phyloP scores from a whole-genome alignment of 2,888 invertebrate species.

The Tanaodytes sp. region DNA sequence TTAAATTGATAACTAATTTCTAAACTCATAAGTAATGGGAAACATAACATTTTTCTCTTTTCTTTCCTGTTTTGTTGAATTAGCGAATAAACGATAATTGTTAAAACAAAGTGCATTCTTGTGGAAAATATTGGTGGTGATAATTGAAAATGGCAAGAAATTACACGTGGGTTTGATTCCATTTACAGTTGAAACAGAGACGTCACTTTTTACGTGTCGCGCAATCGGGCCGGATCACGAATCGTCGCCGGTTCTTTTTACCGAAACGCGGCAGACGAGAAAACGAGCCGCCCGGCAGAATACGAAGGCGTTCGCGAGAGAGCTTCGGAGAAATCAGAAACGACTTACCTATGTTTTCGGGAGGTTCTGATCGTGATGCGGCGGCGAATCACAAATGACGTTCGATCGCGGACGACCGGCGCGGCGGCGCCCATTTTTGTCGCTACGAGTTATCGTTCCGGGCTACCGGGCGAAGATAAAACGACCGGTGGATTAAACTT shows the following conservation, averaged over 20 bases:
- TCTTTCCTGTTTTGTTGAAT: no score
- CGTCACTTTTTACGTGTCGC: slow-evolving; percentile 55
- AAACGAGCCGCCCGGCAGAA: slow-evolving; percentile 48
- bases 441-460: slow-evolving; percentile 29
- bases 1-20: no score
- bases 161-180: slow-evolving; percentile 55
- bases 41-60: no score
- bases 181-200: slow-evolving; percentile 59
- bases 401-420: slow-evolving; percentile 1
- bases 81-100: no score
- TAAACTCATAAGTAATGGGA: no score
- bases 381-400: slow-evolving; percentile 56
- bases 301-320: slow-evolving; percentile 49
- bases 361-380: slow-evolving; percentile 56
- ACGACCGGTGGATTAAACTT: no score
- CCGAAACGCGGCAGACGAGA: slow-evolving; percentile 55
- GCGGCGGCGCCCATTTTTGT: slow-evolving; percentile 36
- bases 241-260: slow-evolving; percentile 54
- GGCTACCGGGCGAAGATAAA: no score
- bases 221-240: slow-evolving; percentile 32
- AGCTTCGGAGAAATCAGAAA: slow-evolving; percentile 59
- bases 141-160: slow-evolving; percentile 58
- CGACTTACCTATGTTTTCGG: slow-evolving; percentile 56
- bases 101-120: no score
- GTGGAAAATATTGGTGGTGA: slow-evolving; percentile 25